Base-by-base conservation (phyloP, 2,888 invertebrate genomes). In the Oasisia sp. region DNA sequence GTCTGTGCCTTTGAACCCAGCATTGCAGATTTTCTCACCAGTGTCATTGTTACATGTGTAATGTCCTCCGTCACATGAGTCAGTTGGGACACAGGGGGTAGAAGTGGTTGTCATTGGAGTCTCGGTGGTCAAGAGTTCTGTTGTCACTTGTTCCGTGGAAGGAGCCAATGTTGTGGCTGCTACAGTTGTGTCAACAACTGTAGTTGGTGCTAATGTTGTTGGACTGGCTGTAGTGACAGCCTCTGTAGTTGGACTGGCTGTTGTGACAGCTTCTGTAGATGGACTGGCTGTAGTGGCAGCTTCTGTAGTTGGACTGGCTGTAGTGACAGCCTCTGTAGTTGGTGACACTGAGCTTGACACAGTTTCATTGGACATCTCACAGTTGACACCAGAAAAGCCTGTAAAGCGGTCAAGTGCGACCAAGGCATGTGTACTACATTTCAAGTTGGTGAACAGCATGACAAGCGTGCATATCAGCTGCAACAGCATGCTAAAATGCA, bases 41-140 rank as follows among this genome's bases (percentile, higher is more conserved):
- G 91, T 91, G 8, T 32, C 27, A 91, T 12, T 50, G 56, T 91
- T 45, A 91, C 91, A 91, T 32, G 45, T 45, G 32, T 91, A 91
- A 91, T 91, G 91, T 32, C 91, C 91, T 32, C 91, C 91, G n/a
- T 91, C 91, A 56, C 91, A 91, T 12, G 91, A 91, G 56, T 91
- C 32, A 14, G 38, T 12, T 27, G 91, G 91, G 44, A 14, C 56
- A 91, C 91, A 91, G 27, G 27, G 19, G 12, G 4, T 11, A 14
- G 32, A 19, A 27, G 91, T 50, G 56, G 19, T 91, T 7, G 7
- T 91, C 27, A 14, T 90, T 90, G 90, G 90, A 27, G 44, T 32
- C 44, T 90, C 19, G 12, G 74, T 89, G 1, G 91, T 91, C 50
- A 50, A 50, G 50, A 50, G 50, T 50, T 50, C 50, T 50, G 50